phyloP scores from a whole-genome alignment of 2,888 invertebrate species.

The Chrysolina americana region DNA sequence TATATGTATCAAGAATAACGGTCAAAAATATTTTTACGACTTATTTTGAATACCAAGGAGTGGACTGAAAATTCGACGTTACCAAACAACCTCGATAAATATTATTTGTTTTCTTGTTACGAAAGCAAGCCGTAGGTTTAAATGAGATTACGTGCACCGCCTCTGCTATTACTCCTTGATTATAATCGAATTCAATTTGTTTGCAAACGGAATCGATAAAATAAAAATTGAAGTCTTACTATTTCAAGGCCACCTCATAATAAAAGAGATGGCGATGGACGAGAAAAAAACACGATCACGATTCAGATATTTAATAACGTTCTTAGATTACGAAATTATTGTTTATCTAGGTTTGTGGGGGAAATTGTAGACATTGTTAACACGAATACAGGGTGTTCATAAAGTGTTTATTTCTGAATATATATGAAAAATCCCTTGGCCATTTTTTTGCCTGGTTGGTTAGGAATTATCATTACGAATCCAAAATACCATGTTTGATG shows the following conservation, averaged over 20 bases:
- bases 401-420: too few species aligned
- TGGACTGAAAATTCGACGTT: neutral
- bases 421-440: too few species aligned
- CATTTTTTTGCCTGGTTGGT: too few species aligned
- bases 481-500: too few species aligned
- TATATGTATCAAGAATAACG: too few species aligned
- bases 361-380: neutral
- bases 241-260: constrained; percentile 10
- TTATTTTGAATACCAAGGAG: too few species aligned
- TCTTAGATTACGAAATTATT: neutral
- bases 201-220: constrained; percentile 20
- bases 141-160: constrained; percentile 18
- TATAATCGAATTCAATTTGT: constrained; percentile 20
- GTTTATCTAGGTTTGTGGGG: neutral
- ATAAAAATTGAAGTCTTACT: neutral
- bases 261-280: neutral
- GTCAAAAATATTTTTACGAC: too few species aligned
- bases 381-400: too few species aligned
- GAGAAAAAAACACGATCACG: neutral
- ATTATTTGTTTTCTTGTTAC: constrained; percentile 5
- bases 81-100: neutral
- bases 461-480: too few species aligned
- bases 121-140: constrained; percentile 18
- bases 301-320: neutral
- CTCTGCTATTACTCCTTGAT: constrained; percentile 16